Evolutionary conservation across 2,113 vertebrate genomes (phyloP).

Genomic region (Orientallactaga bullata): DNA sequence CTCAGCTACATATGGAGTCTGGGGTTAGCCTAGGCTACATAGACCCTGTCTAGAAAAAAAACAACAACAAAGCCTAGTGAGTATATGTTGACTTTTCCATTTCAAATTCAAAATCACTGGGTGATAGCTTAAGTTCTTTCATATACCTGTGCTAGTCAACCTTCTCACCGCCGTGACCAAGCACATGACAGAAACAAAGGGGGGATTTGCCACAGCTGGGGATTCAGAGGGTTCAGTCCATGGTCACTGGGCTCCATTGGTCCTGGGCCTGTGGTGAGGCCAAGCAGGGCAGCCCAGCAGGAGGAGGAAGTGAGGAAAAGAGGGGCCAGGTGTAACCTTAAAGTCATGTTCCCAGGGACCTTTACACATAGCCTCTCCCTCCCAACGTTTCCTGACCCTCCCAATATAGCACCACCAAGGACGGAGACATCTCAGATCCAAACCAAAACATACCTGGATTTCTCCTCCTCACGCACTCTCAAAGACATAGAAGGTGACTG

Average conservation of each 20-base stretch:
- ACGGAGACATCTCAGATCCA: background rate
- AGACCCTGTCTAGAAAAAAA: background rate
- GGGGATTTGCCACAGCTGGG: background rate
- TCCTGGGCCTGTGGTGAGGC: background rate
- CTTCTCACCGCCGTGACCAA: background rate
- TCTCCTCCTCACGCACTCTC: background rate
- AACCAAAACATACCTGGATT: background rate
- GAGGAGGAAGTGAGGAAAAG: no score
- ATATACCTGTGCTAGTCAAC: background rate
- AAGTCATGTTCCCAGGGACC: background rate
- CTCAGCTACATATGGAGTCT: no score
- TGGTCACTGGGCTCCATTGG: background rate
- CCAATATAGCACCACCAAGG: no score
- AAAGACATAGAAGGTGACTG: background rate
- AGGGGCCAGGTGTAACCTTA: background rate
- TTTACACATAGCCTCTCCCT: background rate
- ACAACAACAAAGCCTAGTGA: background rate
- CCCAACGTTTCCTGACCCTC: background rate
- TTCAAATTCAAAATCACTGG: constrained; percentile 14
- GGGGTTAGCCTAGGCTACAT: no score
- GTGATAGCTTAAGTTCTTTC: constrained; percentile 20
- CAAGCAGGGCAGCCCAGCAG: background rate
- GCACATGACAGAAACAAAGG: background rate
- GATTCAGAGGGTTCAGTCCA: background rate
- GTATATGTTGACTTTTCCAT: background rate